phyloP scores from a whole-genome alignment of 35 echinoderm and acorn worm genomes.

The Apostichopus parvimensis region DNA sequence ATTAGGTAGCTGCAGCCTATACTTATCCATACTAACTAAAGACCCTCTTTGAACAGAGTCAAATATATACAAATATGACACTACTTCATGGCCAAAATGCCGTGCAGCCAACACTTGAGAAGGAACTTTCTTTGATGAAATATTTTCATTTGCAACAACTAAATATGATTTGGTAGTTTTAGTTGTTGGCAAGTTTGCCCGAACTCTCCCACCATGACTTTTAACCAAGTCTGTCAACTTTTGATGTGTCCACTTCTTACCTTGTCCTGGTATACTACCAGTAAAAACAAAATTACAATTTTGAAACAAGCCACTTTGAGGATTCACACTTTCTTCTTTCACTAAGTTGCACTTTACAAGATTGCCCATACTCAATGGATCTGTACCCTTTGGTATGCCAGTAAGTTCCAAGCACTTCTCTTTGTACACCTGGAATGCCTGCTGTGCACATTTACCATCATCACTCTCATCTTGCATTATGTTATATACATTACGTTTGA shows the following conservation, averaged over 20 bases:
- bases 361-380: conserved; percentile 9
- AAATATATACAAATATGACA: conserved; percentile 14
- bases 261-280: conserved; percentile 1
- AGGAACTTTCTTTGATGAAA: conserved; percentile 20
- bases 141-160: conserved; percentile 27
- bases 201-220: background rate
- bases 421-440: conserved; percentile 23
- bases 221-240: conserved; percentile 34
- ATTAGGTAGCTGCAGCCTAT: background rate
- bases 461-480: conserved; percentile 11
- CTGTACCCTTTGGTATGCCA: conserved; percentile 4
- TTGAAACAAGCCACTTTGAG: background rate
- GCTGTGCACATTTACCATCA: background rate
- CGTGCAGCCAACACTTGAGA: conserved; percentile 8
- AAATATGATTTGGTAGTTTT: conserved; percentile 10
- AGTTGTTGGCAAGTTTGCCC: background rate
- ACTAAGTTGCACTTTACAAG: background rate
- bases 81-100: conserved; percentile 3
- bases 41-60: conserved; percentile 12
- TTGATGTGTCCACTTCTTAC: conserved; percentile 10
- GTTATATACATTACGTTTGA: background rate
- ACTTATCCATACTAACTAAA: background rate
- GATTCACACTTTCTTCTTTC: background rate
- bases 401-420: background rate
- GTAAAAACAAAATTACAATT: conserved; percentile 19